Evolutionary conservation across 1,140 invertebrate genomes (phyloP).

Genomic region (Propsilocerus akamusi): DNA sequence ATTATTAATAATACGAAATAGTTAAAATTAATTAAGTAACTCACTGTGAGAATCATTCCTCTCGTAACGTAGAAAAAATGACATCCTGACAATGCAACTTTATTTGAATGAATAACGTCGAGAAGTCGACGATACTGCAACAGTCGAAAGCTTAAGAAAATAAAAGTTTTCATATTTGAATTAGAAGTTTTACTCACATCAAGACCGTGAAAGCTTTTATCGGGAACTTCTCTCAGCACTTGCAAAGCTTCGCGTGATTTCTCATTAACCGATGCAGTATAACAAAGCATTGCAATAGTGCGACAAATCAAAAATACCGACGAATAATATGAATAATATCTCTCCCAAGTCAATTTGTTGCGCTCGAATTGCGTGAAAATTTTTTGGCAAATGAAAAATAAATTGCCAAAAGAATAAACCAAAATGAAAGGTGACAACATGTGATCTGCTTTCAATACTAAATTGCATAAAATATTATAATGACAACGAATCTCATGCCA

Average conservation of each 20-base stretch:
- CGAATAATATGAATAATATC: conserved; percentile 38
- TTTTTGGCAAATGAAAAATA: conserved; percentile 31
- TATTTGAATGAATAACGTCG: conserved; percentile 20
- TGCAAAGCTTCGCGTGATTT: background rate
- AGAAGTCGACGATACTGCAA: conserved; percentile 15
- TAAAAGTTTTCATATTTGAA: background rate
- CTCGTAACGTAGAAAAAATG: conserved; percentile 42
- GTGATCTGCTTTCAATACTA: conserved; percentile 17
- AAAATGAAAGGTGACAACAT: conserved; percentile 20
- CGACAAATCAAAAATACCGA: conserved; percentile 35
- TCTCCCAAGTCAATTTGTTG: conserved; percentile 24
- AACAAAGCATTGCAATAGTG: conserved; percentile 12
- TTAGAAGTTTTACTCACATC: background rate
- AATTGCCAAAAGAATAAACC: conserved; percentile 21
- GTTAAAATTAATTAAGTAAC: too few species aligned
- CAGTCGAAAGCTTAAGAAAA: background rate
- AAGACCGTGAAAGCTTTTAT: background rate
- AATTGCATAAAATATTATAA: conserved; percentile 18
- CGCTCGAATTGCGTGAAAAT: conserved; percentile 35
- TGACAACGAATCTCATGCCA: conserved; percentile 19
- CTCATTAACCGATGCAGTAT: background rate
- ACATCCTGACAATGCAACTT: conserved; percentile 36
- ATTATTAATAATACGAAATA: background rate
- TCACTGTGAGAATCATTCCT: conserved; percentile 36
- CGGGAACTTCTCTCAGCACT: background rate